These are phyloP conservation scores for Oscheius myriophilus DNA, from an alignment of 2,888 invertebrate genomes.

Conservation along the genomic window DNA sequence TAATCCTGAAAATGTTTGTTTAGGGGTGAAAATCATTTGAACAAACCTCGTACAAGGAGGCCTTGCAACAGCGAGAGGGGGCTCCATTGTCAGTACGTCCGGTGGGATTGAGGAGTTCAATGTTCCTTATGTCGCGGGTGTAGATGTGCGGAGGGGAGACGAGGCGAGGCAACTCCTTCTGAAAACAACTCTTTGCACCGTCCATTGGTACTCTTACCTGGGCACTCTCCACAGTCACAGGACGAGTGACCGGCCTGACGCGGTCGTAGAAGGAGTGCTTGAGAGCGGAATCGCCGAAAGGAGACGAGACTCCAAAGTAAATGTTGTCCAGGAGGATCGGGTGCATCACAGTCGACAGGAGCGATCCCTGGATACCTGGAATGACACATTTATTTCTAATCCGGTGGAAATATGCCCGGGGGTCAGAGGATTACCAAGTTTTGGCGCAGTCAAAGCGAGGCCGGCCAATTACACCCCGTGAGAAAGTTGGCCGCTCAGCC, in stretches of 20 bases:
- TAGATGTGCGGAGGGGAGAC: slow-evolving; percentile 1
- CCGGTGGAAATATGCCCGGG: background rate
- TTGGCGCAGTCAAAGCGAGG: slow-evolving; percentile 1
- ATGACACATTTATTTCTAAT: background rate
- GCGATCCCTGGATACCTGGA: slow-evolving; percentile 49
- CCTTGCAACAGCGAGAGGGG: slow-evolving; percentile 37
- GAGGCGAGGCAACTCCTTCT: too few species aligned
- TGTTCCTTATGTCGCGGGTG: background rate
- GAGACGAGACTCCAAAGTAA: slow-evolving; percentile 34
- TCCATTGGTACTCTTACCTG: background rate
- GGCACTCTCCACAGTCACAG: slow-evolving; percentile 14
- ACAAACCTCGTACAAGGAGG: slow-evolving; percentile 31
- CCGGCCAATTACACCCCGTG: slow-evolving; percentile 25
- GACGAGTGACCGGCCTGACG: background rate
- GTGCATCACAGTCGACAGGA: slow-evolving; percentile 42
- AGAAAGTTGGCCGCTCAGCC: slow-evolving; percentile 23
- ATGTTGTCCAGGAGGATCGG: slow-evolving; percentile 34
- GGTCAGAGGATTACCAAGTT: background rate
- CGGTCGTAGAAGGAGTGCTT: slow-evolving; percentile 22
- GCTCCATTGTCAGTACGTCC: slow-evolving; percentile 33
- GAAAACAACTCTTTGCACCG: too few species aligned
- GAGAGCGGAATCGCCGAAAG: background rate
- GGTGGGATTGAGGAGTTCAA: slow-evolving; percentile 30
- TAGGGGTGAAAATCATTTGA: background rate
- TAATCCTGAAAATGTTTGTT: slow-evolving; percentile 17